Evolutionary conservation across 1,140 invertebrate genomes (phyloP).

Genomic region (Pseudomyrmex concolor): DNA sequence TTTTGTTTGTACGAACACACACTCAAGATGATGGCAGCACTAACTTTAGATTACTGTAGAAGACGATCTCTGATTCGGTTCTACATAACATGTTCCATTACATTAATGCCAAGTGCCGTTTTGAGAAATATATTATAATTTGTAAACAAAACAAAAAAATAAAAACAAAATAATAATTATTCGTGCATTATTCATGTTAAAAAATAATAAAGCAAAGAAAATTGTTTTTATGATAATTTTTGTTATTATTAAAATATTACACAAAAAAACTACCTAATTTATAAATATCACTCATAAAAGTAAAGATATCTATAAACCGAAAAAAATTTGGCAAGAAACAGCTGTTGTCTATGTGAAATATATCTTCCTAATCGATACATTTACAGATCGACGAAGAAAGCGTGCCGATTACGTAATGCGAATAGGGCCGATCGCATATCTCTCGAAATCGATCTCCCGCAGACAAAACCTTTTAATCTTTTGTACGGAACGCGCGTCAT

Average conservation of each 20-base stretch:
- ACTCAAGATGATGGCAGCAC: conserved; percentile 78
- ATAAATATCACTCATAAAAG: background rate
- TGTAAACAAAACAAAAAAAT: background rate
- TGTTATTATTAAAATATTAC: no score
- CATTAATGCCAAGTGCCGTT: background rate
- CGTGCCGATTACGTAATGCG: conserved; percentile 72
- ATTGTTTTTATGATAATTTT: background rate
- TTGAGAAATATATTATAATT: background rate
- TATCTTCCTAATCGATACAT: background rate
- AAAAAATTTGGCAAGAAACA: background rate
- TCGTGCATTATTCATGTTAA: background rate
- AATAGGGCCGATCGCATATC: conserved; percentile 62
- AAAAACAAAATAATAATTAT: background rate
- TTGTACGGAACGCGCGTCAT: conserved; percentile 61
- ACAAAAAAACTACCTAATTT: no score
- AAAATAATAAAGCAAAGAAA: background rate
- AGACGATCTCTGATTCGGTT: conserved; percentile 15
- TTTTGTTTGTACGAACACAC: conserved; percentile 70
- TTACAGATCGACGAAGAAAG: background rate
- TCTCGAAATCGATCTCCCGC: conserved; percentile 67
- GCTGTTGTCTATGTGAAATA: background rate
- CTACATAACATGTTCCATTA: background rate
- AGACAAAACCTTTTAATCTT: conserved; percentile 76
- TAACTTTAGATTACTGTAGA: conserved; percentile 58
- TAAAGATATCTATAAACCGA: background rate